phyloP scores from a whole-genome alignment of 1,140 invertebrate genomes.

The Zaprionus ornatus region DNA sequence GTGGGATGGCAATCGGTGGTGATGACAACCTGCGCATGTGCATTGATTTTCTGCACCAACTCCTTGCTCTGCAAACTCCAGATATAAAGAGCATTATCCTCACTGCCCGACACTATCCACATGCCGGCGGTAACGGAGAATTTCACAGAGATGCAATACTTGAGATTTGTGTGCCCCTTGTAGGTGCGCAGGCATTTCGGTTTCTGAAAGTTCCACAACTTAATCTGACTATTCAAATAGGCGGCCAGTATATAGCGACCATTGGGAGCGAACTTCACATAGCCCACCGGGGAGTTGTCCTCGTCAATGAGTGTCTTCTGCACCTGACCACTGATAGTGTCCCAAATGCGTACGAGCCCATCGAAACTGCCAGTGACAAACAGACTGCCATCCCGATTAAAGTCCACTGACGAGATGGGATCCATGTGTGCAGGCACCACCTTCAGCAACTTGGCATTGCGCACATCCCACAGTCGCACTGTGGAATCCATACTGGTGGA shows the following conservation, averaged over 20 bases:
- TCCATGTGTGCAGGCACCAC: constrained; percentile 51
- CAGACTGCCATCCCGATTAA: constrained; percentile 48
- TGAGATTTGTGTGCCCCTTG: constrained; percentile 49
- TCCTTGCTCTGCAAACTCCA: constrained; percentile 63
- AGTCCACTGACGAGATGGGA: constrained; percentile 60
- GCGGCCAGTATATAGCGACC: constrained; percentile 60
- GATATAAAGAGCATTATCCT: constrained; percentile 51
- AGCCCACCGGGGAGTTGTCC: constrained; percentile 59
- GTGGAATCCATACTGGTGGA: constrained; percentile 49
- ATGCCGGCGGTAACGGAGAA: constrained; percentile 63
- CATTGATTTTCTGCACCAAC: constrained; percentile 51
- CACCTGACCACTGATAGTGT: constrained; percentile 38
- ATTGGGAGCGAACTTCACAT: constrained; percentile 63
- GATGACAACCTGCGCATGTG: constrained; percentile 34
- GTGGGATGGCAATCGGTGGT: constrained; percentile 64
- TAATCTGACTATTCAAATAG: constrained; percentile 55
- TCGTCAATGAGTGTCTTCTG: constrained; percentile 59
- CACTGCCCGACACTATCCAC: constrained; percentile 67
- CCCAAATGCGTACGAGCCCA: constrained; percentile 64
- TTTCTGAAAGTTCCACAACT: constrained; percentile 62
- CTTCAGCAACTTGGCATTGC: constrained; percentile 35
- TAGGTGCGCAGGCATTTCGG: constrained; percentile 60
- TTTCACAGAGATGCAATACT: constrained; percentile 55
- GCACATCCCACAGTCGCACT: constrained; percentile 62
- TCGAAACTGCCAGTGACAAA: constrained; percentile 64